These are phyloP conservation scores for Tragulus kanchil DNA, from an alignment of 2,113 vertebrate genomes.

Conservation along the genomic window DNA sequence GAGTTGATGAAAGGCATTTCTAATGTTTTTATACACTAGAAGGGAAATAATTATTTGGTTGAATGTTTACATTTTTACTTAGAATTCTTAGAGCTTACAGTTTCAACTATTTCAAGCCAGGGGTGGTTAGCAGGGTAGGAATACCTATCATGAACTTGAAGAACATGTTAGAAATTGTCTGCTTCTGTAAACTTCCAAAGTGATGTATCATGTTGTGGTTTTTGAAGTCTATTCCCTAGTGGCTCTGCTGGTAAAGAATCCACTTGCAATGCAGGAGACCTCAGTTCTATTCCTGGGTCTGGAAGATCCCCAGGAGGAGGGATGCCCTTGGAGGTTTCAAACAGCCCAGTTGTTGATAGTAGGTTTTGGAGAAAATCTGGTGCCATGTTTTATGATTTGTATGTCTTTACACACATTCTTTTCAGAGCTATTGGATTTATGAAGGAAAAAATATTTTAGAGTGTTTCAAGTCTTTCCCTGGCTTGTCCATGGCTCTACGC, in stretches of 20 bases:
- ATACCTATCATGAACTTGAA: background rate
- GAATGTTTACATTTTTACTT: background rate
- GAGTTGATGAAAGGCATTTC: background rate
- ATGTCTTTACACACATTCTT: background rate
- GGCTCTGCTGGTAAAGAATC: too few species aligned
- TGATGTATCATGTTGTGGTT: background rate
- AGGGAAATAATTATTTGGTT: background rate
- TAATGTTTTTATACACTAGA: background rate
- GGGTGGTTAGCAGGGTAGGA: background rate
- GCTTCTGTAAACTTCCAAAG: background rate
- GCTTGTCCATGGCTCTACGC: background rate
- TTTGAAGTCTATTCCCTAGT: background rate
- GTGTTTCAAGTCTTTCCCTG: background rate
- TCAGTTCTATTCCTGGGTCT: too few species aligned
- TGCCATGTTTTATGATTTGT: background rate
- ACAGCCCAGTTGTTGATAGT: background rate
- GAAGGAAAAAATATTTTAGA: background rate
- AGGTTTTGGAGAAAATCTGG: background rate
- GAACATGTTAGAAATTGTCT: background rate
- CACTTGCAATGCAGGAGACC: too few species aligned
- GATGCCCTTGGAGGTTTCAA: background rate
- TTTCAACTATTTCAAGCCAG: background rate
- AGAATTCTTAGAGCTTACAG: background rate
- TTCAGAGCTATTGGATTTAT: background rate
- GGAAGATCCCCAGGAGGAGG: too few species aligned